Evolutionary conservation across 2,113 vertebrate genomes (phyloP).

Genomic region (Carassius carassius): DNA sequence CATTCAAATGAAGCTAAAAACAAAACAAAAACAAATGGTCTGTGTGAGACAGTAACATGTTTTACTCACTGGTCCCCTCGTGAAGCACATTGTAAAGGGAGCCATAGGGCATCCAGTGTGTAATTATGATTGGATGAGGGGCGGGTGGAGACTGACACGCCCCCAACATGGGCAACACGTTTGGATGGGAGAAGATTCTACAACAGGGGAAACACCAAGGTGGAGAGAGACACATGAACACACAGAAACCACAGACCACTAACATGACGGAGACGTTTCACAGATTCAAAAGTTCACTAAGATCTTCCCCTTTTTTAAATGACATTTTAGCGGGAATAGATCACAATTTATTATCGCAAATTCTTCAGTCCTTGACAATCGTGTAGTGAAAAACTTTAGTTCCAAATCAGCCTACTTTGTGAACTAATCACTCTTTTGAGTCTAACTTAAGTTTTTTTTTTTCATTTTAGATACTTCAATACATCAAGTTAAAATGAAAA

Average conservation of each 20-base stretch:
- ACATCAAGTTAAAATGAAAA: too few species aligned
- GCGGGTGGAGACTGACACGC: constrained; percentile 91
- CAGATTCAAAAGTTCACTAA: neutral
- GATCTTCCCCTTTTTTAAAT: too few species aligned
- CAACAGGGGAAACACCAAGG: neutral
- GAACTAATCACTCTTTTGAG: too few species aligned
- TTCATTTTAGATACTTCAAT: too few species aligned
- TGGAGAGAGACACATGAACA: constrained; percentile 25
- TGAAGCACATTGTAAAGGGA: constrained; percentile 95
- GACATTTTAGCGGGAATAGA: too few species aligned
- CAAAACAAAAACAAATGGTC: neutral
- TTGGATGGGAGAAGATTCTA: constrained; percentile 97
- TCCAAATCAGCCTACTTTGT: too few species aligned
- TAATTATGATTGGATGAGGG: constrained; percentile 87
- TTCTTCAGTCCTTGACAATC: too few species aligned
- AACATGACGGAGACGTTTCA: neutral
- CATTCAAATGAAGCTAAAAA: neutral
- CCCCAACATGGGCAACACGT: constrained; percentile 90
- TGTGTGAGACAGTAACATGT: neutral
- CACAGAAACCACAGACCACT: constrained; percentile 6
- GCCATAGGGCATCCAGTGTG: constrained; percentile 94
- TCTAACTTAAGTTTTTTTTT: too few species aligned
- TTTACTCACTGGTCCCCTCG: constrained; percentile 90
- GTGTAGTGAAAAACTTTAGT: too few species aligned
- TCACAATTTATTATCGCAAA: too few species aligned